A percentile compares a stretch with the other conserved stretches of the same genome.
Conservation (phyloP, 2,888 invertebrate species). For the Callinectes sapidus region DNA sequence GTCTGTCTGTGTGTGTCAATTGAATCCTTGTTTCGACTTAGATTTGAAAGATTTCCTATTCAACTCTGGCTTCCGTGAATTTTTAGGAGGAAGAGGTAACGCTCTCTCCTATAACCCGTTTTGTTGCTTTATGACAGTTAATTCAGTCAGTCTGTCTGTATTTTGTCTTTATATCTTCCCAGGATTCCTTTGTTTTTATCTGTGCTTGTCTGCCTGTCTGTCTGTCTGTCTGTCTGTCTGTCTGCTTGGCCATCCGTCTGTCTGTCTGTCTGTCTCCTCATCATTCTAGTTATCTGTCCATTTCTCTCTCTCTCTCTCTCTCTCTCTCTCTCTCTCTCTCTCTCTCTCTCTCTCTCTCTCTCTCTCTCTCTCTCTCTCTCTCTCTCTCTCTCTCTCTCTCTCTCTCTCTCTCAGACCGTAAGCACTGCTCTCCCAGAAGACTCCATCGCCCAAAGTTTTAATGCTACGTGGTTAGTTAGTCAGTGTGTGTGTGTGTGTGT, state of each 20-base stretch:
- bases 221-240: not conserved
- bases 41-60: no score
- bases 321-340: not conserved
- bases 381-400: no score
- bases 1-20: not conserved
- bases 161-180: no score
- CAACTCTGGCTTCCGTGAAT: no score
- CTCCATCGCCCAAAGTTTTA: not conserved
- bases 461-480: constrained; percentile 21
- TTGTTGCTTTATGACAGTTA: no score
- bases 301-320: not conserved
- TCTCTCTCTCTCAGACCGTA: not conserved
- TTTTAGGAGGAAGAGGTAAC: no score
- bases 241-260: not conserved
- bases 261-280: no score
- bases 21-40: no score
- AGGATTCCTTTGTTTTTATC: no score
- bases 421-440: constrained; percentile 20
- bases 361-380: constrained; percentile 32
- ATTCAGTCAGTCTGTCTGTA: no score
- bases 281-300: not conserved
- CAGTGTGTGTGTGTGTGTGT: constrained; percentile 34
- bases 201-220: not conserved
- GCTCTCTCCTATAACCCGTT: no score
- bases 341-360: not conserved